Percentiles rank a stretch among this genome's conserved stretches.
Evolutionary conservation across 2,113 vertebrate genomes (phyloP).

Genomic region (Sapajus apella): DNA sequence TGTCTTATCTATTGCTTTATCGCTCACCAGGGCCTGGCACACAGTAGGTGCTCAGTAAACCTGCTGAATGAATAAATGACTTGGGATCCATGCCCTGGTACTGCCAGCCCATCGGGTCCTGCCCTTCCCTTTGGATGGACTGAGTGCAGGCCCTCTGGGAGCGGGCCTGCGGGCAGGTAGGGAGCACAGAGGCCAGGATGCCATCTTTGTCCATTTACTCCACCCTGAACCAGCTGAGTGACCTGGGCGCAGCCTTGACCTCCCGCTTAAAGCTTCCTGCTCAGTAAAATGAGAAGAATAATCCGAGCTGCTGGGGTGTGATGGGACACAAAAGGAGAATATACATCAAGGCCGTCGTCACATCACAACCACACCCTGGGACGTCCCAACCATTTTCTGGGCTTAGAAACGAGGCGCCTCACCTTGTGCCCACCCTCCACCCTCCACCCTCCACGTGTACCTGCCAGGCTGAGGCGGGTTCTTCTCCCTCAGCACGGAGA

Average conservation of each 20-base stretch:
- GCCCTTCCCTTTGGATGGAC: neutral
- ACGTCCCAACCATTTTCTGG: neutral
- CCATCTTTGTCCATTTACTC: too few relatives aligned
- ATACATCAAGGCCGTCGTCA: neutral
- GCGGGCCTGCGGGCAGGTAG: neutral
- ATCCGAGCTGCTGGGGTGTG: neutral
- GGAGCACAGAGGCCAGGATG: neutral
- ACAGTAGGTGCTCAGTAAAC: neutral
- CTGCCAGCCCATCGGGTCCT: neutral
- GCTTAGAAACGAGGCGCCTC: neutral
- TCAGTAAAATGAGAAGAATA: neutral
- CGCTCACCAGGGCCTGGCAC: neutral
- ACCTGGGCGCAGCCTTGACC: neutral
- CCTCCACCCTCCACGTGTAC: too few relatives aligned
- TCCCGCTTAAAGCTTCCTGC: neutral
- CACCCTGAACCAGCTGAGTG: neutral
- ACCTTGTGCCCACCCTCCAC: rapidly evolving
- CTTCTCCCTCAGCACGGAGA: neutral
- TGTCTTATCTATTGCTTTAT: neutral
- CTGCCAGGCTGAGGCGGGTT: neutral
- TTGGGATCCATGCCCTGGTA: neutral
- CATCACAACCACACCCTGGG: neutral
- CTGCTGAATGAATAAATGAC: neutral
- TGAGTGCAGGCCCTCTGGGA: neutral
- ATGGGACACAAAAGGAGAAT: neutral